Conservation (phyloP, 2,797 vertebrate genomes). For the Typhlichthys eigenmanni region DNA sequence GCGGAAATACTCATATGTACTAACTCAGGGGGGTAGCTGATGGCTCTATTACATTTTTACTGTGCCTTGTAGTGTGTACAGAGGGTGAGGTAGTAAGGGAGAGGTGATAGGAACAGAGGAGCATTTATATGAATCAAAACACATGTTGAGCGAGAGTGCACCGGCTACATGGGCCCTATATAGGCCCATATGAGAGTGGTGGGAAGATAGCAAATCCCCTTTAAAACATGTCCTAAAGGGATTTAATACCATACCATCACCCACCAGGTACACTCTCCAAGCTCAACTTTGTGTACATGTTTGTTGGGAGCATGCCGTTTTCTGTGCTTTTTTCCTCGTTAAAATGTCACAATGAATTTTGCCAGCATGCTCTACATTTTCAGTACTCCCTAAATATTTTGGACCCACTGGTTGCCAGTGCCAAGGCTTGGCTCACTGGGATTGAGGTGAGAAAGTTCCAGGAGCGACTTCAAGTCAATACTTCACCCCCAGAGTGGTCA, state of each 20-base stretch:
- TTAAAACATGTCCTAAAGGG: constrained; percentile 25
- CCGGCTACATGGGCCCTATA: constrained; percentile 27
- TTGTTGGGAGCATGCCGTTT: constrained; percentile 5
- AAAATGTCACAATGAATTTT: constrained; percentile 16
- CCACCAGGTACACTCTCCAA: constrained; percentile 19
- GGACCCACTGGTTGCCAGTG: constrained; percentile 23
- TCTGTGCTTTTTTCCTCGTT: constrained; percentile 3
- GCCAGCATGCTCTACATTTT: constrained; percentile 9
- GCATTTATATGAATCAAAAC: too few species aligned
- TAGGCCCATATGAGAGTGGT: constrained; percentile 18
- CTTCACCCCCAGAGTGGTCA: constrained; percentile 14
- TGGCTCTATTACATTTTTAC: constrained; percentile 72
- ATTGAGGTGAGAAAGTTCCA: constrained; percentile 26
- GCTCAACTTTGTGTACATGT: constrained; percentile 4
- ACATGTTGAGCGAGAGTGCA: too few species aligned
- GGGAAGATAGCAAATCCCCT: constrained; percentile 32
- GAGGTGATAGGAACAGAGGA: constrained; percentile 42
- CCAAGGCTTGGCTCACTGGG: constrained; percentile 9
- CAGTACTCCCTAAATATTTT: constrained; percentile 25
- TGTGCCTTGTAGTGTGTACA: constrained; percentile 64
- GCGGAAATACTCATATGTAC: constrained; percentile 38
- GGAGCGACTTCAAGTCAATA: constrained; percentile 20
- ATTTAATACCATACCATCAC: constrained; percentile 27
- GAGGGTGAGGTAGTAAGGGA: constrained; percentile 66
- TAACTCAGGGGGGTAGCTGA: constrained; percentile 80